Evolutionary conservation across 2,797 vertebrate species (phyloP).

Genomic region (Poecilia gillii): DNA sequence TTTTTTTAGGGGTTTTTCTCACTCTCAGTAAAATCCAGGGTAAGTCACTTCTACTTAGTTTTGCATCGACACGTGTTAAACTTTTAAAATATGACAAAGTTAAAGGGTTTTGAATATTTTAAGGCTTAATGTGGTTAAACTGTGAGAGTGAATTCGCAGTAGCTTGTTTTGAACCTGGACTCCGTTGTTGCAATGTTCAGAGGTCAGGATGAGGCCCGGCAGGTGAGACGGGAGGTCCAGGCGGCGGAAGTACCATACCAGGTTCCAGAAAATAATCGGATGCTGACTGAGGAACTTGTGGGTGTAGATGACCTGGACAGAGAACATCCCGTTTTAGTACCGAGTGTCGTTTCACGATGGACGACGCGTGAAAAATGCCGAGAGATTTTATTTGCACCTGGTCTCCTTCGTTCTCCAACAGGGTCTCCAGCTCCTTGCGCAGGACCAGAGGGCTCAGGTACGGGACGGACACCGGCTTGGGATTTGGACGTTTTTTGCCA

Average conservation of each 20-base stretch:
- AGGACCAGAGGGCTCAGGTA: constrained; percentile 96
- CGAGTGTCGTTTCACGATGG: accelerated
- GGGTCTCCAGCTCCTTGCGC: constrained; percentile 95
- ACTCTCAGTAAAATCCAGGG: neutral
- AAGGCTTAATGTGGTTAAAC: neutral
- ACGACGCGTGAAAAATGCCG: accelerated
- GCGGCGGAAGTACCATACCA: constrained; percentile 96
- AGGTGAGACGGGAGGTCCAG: constrained; percentile 93
- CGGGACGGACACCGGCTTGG: constrained; percentile 93
- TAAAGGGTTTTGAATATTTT: neutral
- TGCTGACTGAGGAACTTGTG: constrained; percentile 98
- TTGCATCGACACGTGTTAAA: too few species aligned
- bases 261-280: constrained; percentile 99
- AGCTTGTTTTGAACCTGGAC: constrained; percentile 81
- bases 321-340: neutral
- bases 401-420: constrained; percentile 97
- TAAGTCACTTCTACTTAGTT: neutral
- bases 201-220: constrained; percentile 94
- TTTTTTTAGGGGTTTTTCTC: neutral
- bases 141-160: neutral
- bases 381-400: constrained; percentile 77
- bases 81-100: neutral
- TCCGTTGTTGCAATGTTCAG: constrained; percentile 96
- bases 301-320: constrained; percentile 89
- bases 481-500: constrained; percentile 86